These are phyloP conservation scores for Petrocephalus sullivani DNA, from an alignment of 2,797 vertebrate genomes.

Conservation along the genomic window DNA sequence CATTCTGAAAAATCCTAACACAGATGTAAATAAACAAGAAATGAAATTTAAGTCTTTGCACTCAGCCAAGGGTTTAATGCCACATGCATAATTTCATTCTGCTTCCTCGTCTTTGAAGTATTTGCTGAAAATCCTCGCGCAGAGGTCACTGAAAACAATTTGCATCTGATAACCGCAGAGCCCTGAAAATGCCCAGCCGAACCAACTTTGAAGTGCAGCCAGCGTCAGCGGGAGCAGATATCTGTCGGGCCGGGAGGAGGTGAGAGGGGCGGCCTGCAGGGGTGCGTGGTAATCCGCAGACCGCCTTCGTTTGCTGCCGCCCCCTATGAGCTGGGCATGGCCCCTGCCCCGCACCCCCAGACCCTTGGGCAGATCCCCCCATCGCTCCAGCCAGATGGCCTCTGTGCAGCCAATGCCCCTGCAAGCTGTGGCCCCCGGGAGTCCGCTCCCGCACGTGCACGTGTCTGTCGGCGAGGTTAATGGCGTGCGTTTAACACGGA, in stretches of 20 bases:
- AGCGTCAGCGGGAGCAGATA: constrained; percentile 14
- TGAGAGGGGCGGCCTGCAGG: not conserved
- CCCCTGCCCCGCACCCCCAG: not conserved
- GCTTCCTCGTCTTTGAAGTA: constrained; percentile 10
- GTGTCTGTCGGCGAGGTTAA: constrained; percentile 27
- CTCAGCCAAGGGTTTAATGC: constrained; percentile 1
- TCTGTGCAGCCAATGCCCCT: constrained; percentile 18
- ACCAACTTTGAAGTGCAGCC: constrained; percentile 25
- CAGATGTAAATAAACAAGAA: constrained; percentile 10
- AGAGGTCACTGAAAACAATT: constrained; percentile 26
- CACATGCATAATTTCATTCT: constrained; percentile 12
- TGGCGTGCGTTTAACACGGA: constrained; percentile 24
- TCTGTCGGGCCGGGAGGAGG: not conserved
- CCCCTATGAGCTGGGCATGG: not conserved
- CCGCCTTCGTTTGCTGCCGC: not conserved
- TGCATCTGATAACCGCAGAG: constrained; percentile 27
- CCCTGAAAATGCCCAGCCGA: constrained; percentile 22
- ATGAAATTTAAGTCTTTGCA: constrained; percentile 11
- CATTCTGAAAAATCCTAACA: not conserved
- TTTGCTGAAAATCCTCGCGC: constrained; percentile 19
- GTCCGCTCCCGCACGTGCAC: not conserved
- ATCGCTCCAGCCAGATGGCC: constrained; percentile 26
- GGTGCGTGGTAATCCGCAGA: constrained; percentile 7
- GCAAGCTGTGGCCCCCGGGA: not conserved
- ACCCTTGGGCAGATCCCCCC: constrained; percentile 2